Evolutionary conservation across 2,888 invertebrate genomes (phyloP), one percentile per base, ranked within the genome.

Genomic region (Oligia fasciuncula): DNA sequence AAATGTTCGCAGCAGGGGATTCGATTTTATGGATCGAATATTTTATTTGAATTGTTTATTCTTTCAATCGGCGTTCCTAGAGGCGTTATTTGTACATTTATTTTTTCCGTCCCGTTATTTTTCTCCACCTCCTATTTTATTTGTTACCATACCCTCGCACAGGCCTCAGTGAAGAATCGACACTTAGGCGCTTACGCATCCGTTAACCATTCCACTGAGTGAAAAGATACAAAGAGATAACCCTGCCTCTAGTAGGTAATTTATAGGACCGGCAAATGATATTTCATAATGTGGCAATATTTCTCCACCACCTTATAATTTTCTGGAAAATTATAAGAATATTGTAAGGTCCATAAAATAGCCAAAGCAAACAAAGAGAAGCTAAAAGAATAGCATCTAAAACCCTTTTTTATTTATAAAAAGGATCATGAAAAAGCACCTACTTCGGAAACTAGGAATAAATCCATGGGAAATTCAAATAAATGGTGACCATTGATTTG

Each of bases 381-480:
- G 1, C 43, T 43, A 43, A 43, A 9, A 40, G 4, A 40, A 35
- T 75, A 11, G 23, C 23, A 49, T 23, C 14, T 49, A 49, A 46
- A 14, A 46, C 62, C 29, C 29, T 29, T 29, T 71, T 71, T 49
- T n/a, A 71, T 71, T 13, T 35, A 29, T 74, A 67, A 67, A 29
- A 8, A 19, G 29, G 54, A 49, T n/a, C 62, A 66, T 66, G 54
- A n/a, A 35, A 73, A 63, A 49, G 35, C 19, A 66, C n/a, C 75
- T 3, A 63, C 23, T 49, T 17, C 40, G 66, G 9, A 57, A 43
- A 46, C 43, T 29, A 29, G 69, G 46, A 29, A 60, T 46, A 69
- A 69, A 46, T 46, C 23, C 69, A 46, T 62, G 68, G 14, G 54
- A 35, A 46, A 75, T 68, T n/a, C 29, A 57, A 75, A 68, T 75